A percentile compares a stretch with the other conserved stretches of the same genome.
phyloP scores from a whole-genome alignment of 2,797 vertebrate species.

The Prunella strophiata region DNA sequence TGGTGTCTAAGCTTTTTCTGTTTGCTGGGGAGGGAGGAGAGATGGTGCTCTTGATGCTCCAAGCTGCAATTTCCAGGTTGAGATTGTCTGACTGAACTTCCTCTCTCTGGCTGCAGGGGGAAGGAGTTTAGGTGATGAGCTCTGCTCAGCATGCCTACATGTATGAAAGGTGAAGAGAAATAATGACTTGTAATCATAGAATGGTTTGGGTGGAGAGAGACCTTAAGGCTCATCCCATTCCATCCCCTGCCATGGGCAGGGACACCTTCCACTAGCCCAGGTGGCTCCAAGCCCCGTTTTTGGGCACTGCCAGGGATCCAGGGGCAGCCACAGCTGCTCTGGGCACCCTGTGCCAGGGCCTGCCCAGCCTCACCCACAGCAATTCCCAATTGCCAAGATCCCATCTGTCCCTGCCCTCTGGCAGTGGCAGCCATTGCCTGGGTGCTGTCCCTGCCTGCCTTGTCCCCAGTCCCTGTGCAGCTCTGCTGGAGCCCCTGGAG shows the following conservation, averaged over 20 bases:
- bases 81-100: neutral
- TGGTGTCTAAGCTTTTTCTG: neutral
- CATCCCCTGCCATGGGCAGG: neutral
- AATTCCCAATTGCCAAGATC: neutral
- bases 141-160: neutral
- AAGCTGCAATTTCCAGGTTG: neutral
- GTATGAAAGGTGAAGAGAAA: neutral
- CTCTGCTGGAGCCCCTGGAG: neutral
- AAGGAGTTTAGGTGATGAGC: neutral
- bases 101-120: neutral
- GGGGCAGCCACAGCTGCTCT: neutral
- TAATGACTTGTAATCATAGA: neutral
- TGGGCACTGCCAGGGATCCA: neutral
- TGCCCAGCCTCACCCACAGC: fast-evolving
- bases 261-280: neutral
- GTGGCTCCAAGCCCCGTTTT: neutral
- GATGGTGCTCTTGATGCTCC: neutral
- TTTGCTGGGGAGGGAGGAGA: neutral
- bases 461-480: neutral
- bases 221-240: fast-evolving
- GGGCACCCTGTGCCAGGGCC: neutral
- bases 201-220: neutral
- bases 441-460: neutral
- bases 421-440: neutral
- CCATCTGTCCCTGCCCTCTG: neutral